Conservation (phyloP, 2,797 vertebrate species). For the Clarias fuscus region DNA sequence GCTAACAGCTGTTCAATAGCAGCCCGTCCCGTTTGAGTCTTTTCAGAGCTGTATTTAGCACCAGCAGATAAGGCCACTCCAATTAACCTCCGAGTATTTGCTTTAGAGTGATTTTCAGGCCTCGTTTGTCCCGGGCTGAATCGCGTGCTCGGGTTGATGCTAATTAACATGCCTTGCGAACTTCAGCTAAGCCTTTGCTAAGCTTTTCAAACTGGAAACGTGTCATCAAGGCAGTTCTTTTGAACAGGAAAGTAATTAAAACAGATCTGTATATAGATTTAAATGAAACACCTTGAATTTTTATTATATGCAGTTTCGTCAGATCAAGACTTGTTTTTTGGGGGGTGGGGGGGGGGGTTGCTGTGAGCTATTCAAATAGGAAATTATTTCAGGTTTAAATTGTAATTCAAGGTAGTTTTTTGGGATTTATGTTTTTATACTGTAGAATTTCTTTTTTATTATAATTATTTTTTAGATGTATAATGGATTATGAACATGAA, state of each 20-base stretch:
- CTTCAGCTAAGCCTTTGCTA: conserved; percentile 15
- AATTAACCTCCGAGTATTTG: conserved; percentile 40
- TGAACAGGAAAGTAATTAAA: background rate
- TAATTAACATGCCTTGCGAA: conserved; percentile 42
- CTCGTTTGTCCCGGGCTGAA: conserved; percentile 8
- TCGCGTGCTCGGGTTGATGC: conserved; percentile 12
- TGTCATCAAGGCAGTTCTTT: background rate
- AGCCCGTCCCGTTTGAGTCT: conserved; percentile 12
- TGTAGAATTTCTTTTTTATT: too few relatives aligned
- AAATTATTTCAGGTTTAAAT: background rate
- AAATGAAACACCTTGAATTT: background rate
- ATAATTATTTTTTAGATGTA: too few relatives aligned
- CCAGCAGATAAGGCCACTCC: conserved; percentile 17
- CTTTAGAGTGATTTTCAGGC: conserved; percentile 19
- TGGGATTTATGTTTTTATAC: background rate
- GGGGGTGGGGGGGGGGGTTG: too few relatives aligned
- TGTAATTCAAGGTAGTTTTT: background rate
- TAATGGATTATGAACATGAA: background rate
- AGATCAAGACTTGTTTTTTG: background rate
- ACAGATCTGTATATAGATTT: background rate
- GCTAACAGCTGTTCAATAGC: conserved; percentile 49
- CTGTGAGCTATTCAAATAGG: background rate
- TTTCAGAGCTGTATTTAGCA: conserved; percentile 46
- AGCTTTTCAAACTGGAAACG: conserved; percentile 2
- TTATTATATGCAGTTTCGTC: background rate